Conservation (phyloP, 2,113 vertebrate genomes). For the Cyphomyrus plagiostoma region DNA sequence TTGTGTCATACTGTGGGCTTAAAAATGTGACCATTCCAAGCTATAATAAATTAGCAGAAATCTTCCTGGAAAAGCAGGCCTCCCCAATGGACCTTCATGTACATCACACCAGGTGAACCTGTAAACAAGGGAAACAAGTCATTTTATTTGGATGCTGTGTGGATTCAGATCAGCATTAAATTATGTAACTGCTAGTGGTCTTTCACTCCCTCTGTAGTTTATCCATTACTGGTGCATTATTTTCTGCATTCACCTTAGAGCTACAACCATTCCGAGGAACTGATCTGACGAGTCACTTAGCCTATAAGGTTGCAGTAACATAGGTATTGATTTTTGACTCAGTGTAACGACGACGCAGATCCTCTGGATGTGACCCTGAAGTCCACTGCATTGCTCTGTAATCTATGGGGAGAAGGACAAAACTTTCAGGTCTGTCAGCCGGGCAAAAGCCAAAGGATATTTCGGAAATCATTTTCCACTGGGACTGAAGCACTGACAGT, state of each 20-base stretch:
- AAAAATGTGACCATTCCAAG: not conserved
- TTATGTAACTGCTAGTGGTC: not conserved
- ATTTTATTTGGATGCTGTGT: not conserved
- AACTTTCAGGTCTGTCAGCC: not conserved
- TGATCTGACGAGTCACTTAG: not conserved
- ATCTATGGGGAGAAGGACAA: not conserved
- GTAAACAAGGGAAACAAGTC: not conserved
- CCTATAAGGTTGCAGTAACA: not conserved
- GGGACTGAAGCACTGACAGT: not conserved
- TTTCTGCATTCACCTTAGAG: not conserved
- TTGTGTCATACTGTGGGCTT: not conserved
- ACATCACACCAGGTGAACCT: not conserved
- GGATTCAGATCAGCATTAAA: no score
- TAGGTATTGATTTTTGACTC: not conserved
- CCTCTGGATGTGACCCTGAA: constrained; percentile 8
- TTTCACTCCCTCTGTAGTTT: not conserved
- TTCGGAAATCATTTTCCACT: constrained; percentile 5
- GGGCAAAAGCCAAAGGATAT: not conserved
- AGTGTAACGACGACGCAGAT: not conserved
- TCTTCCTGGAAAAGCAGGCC: not conserved
- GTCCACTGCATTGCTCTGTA: not conserved
- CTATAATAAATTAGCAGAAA: not conserved
- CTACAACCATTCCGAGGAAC: not conserved
- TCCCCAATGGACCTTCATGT: not conserved
- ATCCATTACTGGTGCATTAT: no score